These are phyloP conservation scores for Drosophila orosa DNA, from an alignment of 1,140 invertebrate genomes.

Conservation along the genomic window DNA sequence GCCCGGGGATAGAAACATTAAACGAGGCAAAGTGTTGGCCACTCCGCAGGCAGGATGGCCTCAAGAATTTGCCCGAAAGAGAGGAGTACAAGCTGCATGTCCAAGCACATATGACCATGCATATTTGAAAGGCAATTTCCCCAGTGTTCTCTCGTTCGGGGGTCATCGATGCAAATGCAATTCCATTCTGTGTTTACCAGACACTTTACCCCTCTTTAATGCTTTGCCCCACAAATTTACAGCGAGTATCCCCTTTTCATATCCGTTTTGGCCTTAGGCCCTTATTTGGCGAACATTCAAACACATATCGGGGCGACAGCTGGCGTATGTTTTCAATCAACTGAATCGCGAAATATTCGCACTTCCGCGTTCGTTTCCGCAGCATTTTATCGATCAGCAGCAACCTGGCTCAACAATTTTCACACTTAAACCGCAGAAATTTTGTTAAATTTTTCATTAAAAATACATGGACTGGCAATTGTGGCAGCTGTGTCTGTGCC, in stretches of 20 bases:
- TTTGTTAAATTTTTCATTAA: constrained; percentile 76
- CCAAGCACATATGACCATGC: constrained; percentile 77
- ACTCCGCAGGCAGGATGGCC: neutral
- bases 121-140: constrained; percentile 79
- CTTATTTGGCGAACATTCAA: constrained; percentile 18
- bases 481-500: constrained; percentile 49
- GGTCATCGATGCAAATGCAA: constrained; percentile 72
- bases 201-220: constrained; percentile 45
- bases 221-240: constrained; percentile 47
- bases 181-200: constrained; percentile 74
- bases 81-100: constrained; percentile 40
- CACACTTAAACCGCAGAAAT: constrained; percentile 76
- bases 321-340: constrained; percentile 70
- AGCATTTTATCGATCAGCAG: constrained; percentile 50
- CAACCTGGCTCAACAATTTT: constrained; percentile 64
- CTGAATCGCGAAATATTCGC: constrained; percentile 74
- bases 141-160: constrained; percentile 23
- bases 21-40: constrained; percentile 26
- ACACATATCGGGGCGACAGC: constrained; percentile 41
- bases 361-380: constrained; percentile 68
- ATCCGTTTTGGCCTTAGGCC: constrained; percentile 48
- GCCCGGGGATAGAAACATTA: constrained; percentile 68
- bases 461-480: constrained; percentile 68
- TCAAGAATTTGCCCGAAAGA: neutral
- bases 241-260: constrained; percentile 37